Conservation (phyloP, 2,888 invertebrate species). For the Malthinus flaveolus region DNA sequence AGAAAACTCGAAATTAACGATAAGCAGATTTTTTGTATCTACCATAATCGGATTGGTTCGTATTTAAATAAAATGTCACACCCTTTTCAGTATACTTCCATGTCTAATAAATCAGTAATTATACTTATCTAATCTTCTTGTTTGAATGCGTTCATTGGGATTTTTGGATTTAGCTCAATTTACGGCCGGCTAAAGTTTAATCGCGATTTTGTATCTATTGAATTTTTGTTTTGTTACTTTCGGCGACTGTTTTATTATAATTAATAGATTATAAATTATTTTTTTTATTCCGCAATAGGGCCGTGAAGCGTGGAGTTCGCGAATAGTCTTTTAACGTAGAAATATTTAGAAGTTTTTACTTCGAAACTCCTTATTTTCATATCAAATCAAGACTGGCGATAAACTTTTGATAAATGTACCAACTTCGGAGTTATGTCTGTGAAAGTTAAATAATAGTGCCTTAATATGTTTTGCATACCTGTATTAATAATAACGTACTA, state of each 20-base stretch:
- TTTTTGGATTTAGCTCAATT: constrained; percentile 48
- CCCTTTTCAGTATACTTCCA: constrained; percentile 39
- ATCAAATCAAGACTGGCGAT: no score
- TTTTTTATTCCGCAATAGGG: no score
- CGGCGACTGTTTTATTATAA: background rate
- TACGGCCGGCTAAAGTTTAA: constrained; percentile 44
- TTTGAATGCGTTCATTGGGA: constrained; percentile 49
- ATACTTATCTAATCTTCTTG: constrained; percentile 53
- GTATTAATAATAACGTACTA: no score
- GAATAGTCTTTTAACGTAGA: no score
- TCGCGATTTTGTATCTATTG: constrained; percentile 44
- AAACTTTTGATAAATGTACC: no score
- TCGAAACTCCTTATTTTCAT: no score
- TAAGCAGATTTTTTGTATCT: constrained; percentile 26
- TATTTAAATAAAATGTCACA: constrained; percentile 42
- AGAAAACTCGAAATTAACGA: constrained; percentile 3
- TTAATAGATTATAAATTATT: no score
- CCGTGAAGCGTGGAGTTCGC: no score
- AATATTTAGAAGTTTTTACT: no score
- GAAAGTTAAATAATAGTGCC: no score
- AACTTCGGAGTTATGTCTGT: no score
- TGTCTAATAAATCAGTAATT: constrained; percentile 53
- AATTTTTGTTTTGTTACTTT: constrained; percentile 33
- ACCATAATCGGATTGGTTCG: constrained; percentile 39
- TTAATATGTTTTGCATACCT: no score